Percentiles rank a stretch among this genome's conserved stretches.
Conservation (phyloP, 2,113 vertebrate genomes). For the Neogale vison region DNA sequence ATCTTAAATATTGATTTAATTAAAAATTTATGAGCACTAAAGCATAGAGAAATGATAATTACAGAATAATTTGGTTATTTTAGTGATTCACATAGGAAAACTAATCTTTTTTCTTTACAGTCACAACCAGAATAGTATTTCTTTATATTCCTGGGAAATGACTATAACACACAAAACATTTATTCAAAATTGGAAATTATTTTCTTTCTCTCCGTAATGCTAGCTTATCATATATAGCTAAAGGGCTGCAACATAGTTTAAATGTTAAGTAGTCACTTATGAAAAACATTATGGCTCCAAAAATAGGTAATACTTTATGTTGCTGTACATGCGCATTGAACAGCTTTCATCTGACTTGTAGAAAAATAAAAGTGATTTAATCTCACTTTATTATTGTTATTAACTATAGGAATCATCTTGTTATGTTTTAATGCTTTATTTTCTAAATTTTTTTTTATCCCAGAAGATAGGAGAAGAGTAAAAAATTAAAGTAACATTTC, state of each 20-base stretch:
- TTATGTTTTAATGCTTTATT: not conserved
- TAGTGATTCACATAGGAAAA: conserved; percentile 13
- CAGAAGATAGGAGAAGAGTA: not conserved
- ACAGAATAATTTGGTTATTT: not conserved
- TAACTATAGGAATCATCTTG: not conserved
- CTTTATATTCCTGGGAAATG: not conserved
- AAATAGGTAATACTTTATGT: not conserved
- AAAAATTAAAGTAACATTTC: not conserved
- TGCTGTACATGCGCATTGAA: not conserved
- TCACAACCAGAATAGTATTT: not conserved
- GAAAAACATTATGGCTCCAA: not conserved
- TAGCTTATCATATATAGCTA: not conserved
- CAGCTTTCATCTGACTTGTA: not conserved
- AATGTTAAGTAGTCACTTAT: not conserved
- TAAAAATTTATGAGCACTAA: conserved; percentile 44
- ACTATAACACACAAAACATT: not conserved
- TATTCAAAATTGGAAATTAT: conserved; percentile 18
- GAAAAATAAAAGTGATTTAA: not conserved
- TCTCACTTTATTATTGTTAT: not conserved
- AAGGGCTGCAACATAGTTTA: not conserved
- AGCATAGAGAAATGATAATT: not conserved
- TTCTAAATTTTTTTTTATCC: not conserved
- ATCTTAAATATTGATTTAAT: conserved; percentile 49
- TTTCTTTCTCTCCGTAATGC: not conserved
- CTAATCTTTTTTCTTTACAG: not conserved